Conservation (phyloP, 2,113 vertebrate species). For the Ahaetulla prasina region DNA sequence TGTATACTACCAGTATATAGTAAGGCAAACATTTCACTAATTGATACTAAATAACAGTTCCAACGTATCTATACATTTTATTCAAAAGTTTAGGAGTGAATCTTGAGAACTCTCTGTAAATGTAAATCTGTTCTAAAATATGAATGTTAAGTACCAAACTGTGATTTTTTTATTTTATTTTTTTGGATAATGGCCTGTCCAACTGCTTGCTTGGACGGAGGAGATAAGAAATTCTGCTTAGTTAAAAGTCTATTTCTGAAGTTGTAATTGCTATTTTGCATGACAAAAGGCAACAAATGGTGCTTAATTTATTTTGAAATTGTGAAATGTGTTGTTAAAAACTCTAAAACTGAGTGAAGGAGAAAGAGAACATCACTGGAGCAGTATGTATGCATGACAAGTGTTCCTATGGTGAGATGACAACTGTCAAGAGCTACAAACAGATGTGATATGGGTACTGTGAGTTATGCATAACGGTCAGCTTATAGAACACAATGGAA, state of each 20-base stretch:
- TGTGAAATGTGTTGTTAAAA: slow-evolving; percentile 26
- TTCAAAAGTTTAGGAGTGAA: background rate
- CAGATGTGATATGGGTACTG: slow-evolving; percentile 5
- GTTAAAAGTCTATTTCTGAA: background rate
- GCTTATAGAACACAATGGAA: background rate
- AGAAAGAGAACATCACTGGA: background rate
- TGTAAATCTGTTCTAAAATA: slow-evolving; percentile 27
- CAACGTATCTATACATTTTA: background rate
- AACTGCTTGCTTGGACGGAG: slow-evolving; percentile 26
- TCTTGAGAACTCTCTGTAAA: background rate
- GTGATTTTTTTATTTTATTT: background rate
- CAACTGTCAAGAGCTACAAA: slow-evolving; percentile 20
- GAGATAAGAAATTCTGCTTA: slow-evolving; percentile 7
- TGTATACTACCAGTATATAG: background rate
- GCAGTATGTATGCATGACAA: background rate
- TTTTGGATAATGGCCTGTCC: background rate
- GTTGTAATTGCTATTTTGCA: slow-evolving; percentile 21
- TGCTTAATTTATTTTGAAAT: slow-evolving; percentile 19
- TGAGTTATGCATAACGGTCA: slow-evolving; percentile 9
- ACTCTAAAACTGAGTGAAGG: background rate
- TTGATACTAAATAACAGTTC: background rate
- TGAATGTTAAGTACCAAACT: slow-evolving; percentile 1
- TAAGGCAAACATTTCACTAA: background rate
- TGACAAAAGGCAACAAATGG: background rate
- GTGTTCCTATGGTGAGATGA: background rate